Evolutionary conservation across 92 coral and sea anemone species (phyloP).

Genomic region (Porites rus): DNA sequence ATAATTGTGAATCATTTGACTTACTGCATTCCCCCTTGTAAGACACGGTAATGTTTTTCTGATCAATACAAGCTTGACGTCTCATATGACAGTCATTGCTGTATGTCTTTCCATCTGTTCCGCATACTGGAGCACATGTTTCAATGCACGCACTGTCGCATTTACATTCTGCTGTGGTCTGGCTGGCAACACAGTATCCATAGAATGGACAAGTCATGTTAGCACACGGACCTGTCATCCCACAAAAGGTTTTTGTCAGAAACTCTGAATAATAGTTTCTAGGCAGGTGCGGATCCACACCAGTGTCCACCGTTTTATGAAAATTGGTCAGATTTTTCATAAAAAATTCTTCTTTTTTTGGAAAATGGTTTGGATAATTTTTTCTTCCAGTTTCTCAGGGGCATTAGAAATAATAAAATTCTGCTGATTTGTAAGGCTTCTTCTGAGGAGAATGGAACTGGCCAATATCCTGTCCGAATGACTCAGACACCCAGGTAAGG

Average conservation of each 20-base stretch:
- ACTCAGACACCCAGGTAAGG: no score
- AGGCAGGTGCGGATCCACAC: no score
- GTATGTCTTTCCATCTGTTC: constrained; percentile 33
- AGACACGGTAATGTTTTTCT: background rate
- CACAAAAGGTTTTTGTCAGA: background rate
- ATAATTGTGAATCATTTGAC: background rate
- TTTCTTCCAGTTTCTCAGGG: no score
- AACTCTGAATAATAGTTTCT: background rate
- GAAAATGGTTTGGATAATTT: no score
- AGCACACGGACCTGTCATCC: background rate
- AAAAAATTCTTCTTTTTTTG: no score
- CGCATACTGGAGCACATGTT: constrained; percentile 26
- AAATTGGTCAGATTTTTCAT: no score
- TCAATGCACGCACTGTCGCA: constrained; percentile 7
- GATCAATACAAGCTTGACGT: constrained; percentile 1
- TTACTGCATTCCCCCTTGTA: constrained; percentile 30
- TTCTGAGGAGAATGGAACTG: no score
- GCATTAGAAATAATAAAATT: no score
- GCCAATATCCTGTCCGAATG: no score
- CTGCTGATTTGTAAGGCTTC: no score
- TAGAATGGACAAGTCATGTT: background rate
- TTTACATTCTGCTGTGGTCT: constrained; percentile 4
- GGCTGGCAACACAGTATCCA: background rate
- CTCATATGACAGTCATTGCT: constrained; percentile 22
- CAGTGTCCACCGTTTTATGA: no score